These are phyloP conservation scores for Scylla paramamosain DNA, from an alignment of 1,140 invertebrate genomes.

Conservation along the genomic window DNA sequence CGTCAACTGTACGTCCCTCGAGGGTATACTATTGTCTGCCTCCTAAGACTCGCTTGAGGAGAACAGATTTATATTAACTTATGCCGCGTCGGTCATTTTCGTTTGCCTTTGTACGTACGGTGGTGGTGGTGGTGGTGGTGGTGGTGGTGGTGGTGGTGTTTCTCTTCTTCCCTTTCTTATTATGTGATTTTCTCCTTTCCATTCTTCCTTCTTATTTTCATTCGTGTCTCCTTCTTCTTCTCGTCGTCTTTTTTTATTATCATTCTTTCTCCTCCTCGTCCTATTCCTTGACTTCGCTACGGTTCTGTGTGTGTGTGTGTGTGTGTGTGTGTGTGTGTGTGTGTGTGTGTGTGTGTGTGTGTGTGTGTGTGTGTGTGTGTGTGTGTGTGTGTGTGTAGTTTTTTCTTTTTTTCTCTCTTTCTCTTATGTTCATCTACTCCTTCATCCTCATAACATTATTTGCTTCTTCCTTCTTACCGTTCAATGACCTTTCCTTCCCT, in stretches of 20 bases:
- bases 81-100: constrained; percentile 20
- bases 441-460: not conserved
- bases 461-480: constrained; percentile 16
- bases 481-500: not conserved
- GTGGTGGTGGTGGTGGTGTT: too few relatives aligned
- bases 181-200: too few relatives aligned
- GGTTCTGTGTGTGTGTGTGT: not conserved
- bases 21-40: not conserved
- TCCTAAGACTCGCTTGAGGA: not conserved
- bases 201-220: too few relatives aligned
- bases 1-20: not conserved
- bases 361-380: constrained; percentile 3
- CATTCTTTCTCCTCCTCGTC: too few relatives aligned
- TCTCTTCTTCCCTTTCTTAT: too few relatives aligned
- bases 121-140: too few relatives aligned
- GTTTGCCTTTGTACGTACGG: not conserved
- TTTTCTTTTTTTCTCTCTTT: not conserved
- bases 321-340: constrained; percentile 3
- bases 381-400: not conserved
- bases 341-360: constrained; percentile 3
- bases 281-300: not conserved
- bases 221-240: too few relatives aligned
- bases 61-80: constrained; percentile 25
- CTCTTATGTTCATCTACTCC: not conserved
- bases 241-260: too few relatives aligned